phyloP scores from a whole-genome alignment of 2,113 vertebrate species.

The Saimiri boliviensis region DNA sequence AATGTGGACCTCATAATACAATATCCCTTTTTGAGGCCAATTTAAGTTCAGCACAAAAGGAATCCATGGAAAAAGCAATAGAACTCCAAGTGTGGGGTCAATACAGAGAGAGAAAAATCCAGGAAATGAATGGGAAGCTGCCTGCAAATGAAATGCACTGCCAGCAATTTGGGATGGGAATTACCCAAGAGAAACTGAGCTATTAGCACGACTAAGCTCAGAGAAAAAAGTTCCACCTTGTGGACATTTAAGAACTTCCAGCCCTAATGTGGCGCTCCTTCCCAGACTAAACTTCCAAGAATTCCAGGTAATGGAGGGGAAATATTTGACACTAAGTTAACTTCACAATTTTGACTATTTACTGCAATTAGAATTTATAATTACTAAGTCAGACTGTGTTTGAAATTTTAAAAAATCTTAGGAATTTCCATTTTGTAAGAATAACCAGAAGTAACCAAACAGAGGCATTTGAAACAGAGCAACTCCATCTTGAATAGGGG shows the following conservation, averaged over 20 bases:
- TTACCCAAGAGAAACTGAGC: neutral
- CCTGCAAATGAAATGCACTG: neutral
- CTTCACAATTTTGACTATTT: neutral
- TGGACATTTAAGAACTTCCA: neutral
- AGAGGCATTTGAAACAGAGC: too few species aligned
- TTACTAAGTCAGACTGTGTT: neutral
- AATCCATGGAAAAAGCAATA: neutral
- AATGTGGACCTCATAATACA: neutral
- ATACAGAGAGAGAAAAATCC: neutral
- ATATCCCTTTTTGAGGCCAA: neutral
- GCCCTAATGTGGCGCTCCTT: neutral
- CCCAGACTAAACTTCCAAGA: neutral
- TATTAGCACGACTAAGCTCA: neutral
- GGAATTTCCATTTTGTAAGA: constrained; percentile 1
- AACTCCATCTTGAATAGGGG: too few species aligned
- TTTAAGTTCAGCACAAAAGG: neutral
- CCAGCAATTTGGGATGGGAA: neutral
- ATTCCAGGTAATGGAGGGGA: neutral
- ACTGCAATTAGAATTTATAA: neutral
- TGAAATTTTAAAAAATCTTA: neutral
- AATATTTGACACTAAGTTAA: neutral
- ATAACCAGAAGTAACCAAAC: neutral
- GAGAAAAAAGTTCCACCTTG: neutral
- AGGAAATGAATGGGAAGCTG: neutral
- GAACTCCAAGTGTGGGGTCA: neutral